Conservation (phyloP, 2,797 vertebrate species). For the Presbytis comata region DNA sequence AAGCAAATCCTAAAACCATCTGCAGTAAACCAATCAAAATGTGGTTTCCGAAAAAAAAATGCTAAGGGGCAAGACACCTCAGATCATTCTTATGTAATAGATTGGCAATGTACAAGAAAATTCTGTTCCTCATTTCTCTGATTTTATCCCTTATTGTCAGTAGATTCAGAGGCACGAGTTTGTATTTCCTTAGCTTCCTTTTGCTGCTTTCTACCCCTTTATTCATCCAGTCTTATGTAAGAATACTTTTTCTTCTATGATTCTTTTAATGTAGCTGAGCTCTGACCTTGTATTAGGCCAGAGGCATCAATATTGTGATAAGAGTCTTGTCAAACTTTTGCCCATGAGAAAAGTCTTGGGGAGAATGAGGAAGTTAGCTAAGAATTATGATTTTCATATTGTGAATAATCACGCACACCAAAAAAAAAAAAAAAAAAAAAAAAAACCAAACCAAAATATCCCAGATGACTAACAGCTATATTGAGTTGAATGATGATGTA, state of each 20-base stretch:
- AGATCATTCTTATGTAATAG: neutral
- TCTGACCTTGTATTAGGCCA: neutral
- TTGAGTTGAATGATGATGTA: conserved; percentile 43
- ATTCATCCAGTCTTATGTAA: neutral
- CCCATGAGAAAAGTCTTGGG: neutral
- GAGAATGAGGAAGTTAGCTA: conserved; percentile 20
- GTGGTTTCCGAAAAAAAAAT: conserved; percentile 1
- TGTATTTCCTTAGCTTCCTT: neutral
- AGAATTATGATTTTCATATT: conserved; percentile 45
- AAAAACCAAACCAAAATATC: conserved; percentile 41
- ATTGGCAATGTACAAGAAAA: neutral
- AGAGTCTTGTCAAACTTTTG: neutral
- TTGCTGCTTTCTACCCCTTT: neutral
- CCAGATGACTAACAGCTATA: conserved; percentile 59
- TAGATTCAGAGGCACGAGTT: neutral
- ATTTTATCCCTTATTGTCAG: neutral
- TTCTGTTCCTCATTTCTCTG: neutral
- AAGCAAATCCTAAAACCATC: neutral
- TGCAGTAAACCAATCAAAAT: neutral
- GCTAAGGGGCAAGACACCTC: neutral
- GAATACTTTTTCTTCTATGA: neutral
- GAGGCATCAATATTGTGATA: neutral
- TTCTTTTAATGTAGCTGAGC: neutral
- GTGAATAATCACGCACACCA: conserved; percentile 10
- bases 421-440: neutral